Evolutionary conservation across 1,140 invertebrate species (phyloP).

Genomic region (Caenorhabditis elegans): DNA sequence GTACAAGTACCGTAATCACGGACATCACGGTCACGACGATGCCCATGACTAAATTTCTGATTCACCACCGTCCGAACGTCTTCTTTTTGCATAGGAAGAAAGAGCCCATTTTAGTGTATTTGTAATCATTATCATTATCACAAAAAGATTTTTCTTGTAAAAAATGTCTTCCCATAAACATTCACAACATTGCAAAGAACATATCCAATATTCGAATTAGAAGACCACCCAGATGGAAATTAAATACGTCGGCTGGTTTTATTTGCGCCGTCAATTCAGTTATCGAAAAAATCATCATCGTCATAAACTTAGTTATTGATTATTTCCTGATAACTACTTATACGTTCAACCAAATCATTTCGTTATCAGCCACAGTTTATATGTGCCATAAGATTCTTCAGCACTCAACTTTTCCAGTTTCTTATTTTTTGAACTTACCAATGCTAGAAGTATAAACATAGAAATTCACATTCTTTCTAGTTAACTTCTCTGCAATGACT

Average conservation of each 20-base stretch:
- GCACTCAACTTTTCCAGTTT: background rate
- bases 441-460: too few relatives aligned
- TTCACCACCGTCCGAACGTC: background rate
- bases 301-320: background rate
- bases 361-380: background rate
- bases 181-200: too few relatives aligned
- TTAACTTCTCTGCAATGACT: too few relatives aligned
- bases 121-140: background rate
- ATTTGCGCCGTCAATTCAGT: background rate
- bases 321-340: background rate
- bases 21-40: constrained; percentile 22
- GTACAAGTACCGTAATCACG: constrained; percentile 39
- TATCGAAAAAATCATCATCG: background rate
- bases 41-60: background rate
- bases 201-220: background rate
- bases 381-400: background rate
- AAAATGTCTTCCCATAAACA: background rate
- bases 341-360: background rate
- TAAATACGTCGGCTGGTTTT: background rate
- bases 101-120: background rate
- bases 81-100: constrained; percentile 5
- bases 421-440: background rate
- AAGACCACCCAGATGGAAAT: background rate
- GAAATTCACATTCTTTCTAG: too few relatives aligned
- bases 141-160: background rate